Evolutionary conservation across 2,113 vertebrate species (phyloP), one percentile per base, ranked within the genome.

Genomic region (Calypte anna): DNA sequence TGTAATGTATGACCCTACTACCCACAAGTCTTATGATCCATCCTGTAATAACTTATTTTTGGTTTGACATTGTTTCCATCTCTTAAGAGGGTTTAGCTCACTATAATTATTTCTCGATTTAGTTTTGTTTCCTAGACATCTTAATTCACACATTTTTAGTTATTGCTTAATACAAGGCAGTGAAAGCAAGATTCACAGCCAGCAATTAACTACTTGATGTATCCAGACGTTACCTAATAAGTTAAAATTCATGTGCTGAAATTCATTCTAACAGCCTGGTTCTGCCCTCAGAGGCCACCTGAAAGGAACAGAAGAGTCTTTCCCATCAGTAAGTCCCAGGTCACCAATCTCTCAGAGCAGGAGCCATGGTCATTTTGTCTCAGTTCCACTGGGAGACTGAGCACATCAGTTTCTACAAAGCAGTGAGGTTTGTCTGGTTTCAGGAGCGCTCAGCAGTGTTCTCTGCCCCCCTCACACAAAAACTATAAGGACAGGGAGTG

Each of bases 171-270:
- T n/a, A 33, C 63, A 57, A 61, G 88, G 17, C 66, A 46, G 50
- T 81, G 64, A 81, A 72, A 91, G 5, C 53, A 40, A 63, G 20
- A 72, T 81, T 96, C 80, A 81, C 68, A 21, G 40, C 85, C 85
- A 86, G 12, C 50, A 51, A 63, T 91, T 77, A 90, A 74, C 53
- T 27, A n/a, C 57, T 61, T 24, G 57, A n/a, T 79, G 18, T 14
- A 38, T 27, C 40, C 76, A 93, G 94, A 93, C 86, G 53, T 88
- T 68, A 90, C 69, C 50, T 90, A 91, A 94, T 58, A 83, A 75
- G 48, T 30, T 70, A 63, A 85, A 93, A 87, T 55, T 53, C 12
- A 6, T 10, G 7, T 51, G n/a, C 83, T 78, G 44, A 93, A 91
- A 94, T 23, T 68, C 67, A 83, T 36, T 36, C 36, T 61, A 10